These are phyloP conservation scores for Elaeidobius kamerunicus DNA, from an alignment of 2,888 invertebrate species.

Conservation along the genomic window DNA sequence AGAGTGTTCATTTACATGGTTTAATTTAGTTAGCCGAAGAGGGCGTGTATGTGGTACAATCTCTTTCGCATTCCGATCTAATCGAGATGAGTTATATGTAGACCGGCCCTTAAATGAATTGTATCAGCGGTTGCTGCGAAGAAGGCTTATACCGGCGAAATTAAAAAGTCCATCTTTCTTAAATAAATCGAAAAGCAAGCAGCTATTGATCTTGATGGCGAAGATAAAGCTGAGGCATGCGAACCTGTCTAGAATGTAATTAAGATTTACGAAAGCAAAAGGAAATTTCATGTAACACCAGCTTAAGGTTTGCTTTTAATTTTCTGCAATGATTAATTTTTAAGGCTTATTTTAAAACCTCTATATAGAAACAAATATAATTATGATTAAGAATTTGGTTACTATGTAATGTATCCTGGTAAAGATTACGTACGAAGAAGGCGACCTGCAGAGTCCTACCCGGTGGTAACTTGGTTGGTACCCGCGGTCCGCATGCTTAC, in stretches of 20 bases:
- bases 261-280: slow-evolving; percentile 23
- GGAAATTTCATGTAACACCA: slow-evolving; percentile 22
- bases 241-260: slow-evolving; percentile 13
- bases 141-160: slow-evolving; percentile 23
- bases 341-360: too few relatives aligned
- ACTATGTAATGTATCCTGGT: slow-evolving; percentile 18
- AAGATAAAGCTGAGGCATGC: slow-evolving; percentile 18
- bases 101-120: slow-evolving; percentile 32
- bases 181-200: slow-evolving; percentile 24
- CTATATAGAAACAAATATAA: too few relatives aligned
- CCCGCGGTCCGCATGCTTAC: slow-evolving; percentile 25
- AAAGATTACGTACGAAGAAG: slow-evolving; percentile 18
- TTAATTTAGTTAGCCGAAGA: slow-evolving; percentile 43
- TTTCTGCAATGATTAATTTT: too few relatives aligned
- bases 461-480: too few relatives aligned
- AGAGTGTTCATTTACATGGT: slow-evolving; percentile 42
- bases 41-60: slow-evolving; percentile 42
- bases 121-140: slow-evolving; percentile 14
- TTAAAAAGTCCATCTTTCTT: slow-evolving; percentile 24
- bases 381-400: too few relatives aligned
- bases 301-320: too few relatives aligned
- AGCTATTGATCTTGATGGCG: slow-evolving; percentile 20
- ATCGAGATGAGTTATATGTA: slow-evolving; percentile 45
- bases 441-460: slow-evolving; percentile 28
- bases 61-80: slow-evolving; percentile 45